Evolutionary conservation across 2,888 invertebrate species (phyloP), one percentile per base, ranked within the genome.

Genomic region (Odontocerum albicorne): DNA sequence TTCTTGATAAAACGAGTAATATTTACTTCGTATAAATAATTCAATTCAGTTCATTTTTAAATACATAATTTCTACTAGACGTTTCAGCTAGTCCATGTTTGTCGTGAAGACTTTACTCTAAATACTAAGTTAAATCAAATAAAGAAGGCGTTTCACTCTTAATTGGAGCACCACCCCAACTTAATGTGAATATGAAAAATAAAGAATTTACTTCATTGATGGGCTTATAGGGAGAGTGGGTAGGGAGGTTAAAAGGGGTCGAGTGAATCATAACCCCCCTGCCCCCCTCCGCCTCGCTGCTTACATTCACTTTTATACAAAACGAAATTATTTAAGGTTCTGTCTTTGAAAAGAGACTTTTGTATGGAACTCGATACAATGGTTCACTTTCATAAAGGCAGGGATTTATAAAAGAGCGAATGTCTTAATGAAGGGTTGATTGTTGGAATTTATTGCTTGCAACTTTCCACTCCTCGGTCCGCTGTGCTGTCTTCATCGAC

Each of bases 401-500:
- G 27, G 42, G 19, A 32, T 50, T 31, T 50, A 33, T 50, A 43
- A 50, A 50, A 50, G 50, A 50, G 16, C 17, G 50, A 50, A 50
- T 43, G 33, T 50, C 50, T 50, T 50, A 50, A 50, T 50, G 50
- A 50, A 50, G 42, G 50, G 50, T 42, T 50, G 42, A 50, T 43
- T 42, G 42, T 33, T 43, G 12, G 20, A 43, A 50, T 33, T 50
- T 43, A 50, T 50, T 50, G 43, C 35, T 35, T 43, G 33, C 47
- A 38, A 47, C 47, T 47, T 47, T 42, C 38, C 17, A 38, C 36
- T 22, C 17, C 16, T 35, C 17, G 15, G 8, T 43, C 16, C 17
- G n/a, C 13, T 17, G 22, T 42, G 13, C 35, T 13, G 15, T 27
- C 27, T 10, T 10, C 27, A 6, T 10, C 8, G 6, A 6, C 8